Evolutionary conservation across 2,797 vertebrate species (phyloP), one percentile per base, ranked within the genome.

Genomic region (Parauchenoglanis punctatus): DNA sequence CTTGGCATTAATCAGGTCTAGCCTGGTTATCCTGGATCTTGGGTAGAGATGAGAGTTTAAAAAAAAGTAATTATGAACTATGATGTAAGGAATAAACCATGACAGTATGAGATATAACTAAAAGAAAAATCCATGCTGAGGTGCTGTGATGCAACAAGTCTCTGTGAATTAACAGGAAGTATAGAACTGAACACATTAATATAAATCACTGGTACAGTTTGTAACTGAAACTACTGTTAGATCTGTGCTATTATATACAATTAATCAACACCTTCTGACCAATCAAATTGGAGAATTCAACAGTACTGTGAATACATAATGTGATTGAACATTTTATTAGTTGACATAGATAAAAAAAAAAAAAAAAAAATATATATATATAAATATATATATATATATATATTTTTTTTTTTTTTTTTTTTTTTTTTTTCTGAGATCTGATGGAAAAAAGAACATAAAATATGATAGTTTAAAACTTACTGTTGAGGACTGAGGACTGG

Each of bases 1-100:
- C 40, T 3, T 40, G 3, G 40, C 40, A 40, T 40, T 40, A 40
- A 40, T 4, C 12, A 81, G 85, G 88, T 87, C 90, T 92, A 94
- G 95, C 93, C 92, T 89, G 92, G 91, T 93, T 93, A 93, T 92
- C 40, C 89, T 92, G 84, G 77, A 90, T 58, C 18, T 20, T 58
- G 18, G 46, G 44, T 52, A 52, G 46, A n/a, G 77, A 61, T n/a
- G 4, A 81, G 1, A 4, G 40, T 40, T 40, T 40, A 78, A 78
- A 78, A 35, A 1, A 8, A 58, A 8, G 54, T 54, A 56, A 80
- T 80, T 40, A 40, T 12, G 20, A 78, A 1, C 56, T 56, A 52
- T 13, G 25, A 40, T 3, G 3, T 28, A 31, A 56, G 17, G n/a
- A 18, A 18, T 4, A 56, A 77, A 56, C 17, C n/a, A 35, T 31